Base-by-base conservation (phyloP, 2,113 vertebrate genomes). In the Nothobranchius furzeri region DNA sequence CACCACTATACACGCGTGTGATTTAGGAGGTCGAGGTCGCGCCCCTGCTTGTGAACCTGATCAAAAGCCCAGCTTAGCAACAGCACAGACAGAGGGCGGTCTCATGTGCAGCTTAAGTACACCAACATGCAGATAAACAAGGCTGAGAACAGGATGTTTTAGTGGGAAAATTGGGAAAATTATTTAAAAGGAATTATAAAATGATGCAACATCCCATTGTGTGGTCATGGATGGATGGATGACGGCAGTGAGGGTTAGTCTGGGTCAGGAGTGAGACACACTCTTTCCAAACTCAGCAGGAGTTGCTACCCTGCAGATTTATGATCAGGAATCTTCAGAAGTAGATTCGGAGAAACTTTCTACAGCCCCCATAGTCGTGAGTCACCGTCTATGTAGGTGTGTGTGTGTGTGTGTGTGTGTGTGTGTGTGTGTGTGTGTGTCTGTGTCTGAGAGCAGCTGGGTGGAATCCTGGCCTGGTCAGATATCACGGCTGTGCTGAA, bases 61-160 rank as follows among this genome's bases (percentile, higher is more conserved):
- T 68, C 75, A 63, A 35, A 64, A 62, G 70, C 35, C 70, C 51
- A 59, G 67, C 64, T 64, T 73, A 67, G 78, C 64, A 64, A 80
- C 74, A 73, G 74, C 49, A 84, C 71, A 86, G 79, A 86, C 59
- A 88, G 37, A 75, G 50, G 43, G 68, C 64, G 81, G 81, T 85
- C 75, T 63, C 60, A 57, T 59, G 60, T 55, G 43, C 48, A 30
- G 35, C 20, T 24, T 12, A 59, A 55, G 72, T 46, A 45, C 9
- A 45, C 45, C 45, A 47, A 5, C 51, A 8, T 60, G 14, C 47
- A 58, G 35, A 12, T 37, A 63, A 14, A 37, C 3, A 57, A 9
- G 12, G 36, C 36, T 20, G 20, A 20, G 20, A 20, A 20, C 20
- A 30, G 30, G 30, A 30, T 30, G 30, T 30, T 30, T 30, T 30